Evolutionary conservation across 1,140 invertebrate species (phyloP).

Genomic region (Arion vulgaris): DNA sequence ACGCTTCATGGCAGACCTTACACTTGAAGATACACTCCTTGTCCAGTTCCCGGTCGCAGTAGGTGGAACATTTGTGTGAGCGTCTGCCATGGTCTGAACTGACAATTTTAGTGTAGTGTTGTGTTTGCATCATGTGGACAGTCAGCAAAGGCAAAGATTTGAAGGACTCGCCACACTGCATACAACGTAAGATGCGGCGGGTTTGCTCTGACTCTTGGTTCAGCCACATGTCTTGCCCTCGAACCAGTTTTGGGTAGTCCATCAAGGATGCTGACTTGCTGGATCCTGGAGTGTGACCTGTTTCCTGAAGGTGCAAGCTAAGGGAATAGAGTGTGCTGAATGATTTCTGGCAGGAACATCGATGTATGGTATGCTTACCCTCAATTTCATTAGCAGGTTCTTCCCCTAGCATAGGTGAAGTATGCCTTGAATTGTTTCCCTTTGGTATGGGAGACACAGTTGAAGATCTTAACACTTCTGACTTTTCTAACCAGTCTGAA

Average conservation of each 20-base stretch:
- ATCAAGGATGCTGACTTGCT: constrained; percentile 58
- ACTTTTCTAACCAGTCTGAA: constrained; percentile 15
- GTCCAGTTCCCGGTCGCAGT: constrained; percentile 65
- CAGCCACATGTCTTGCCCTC: constrained; percentile 98
- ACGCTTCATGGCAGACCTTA: constrained; percentile 97
- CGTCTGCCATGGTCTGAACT: constrained; percentile 67
- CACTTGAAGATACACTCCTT: constrained; percentile 82
- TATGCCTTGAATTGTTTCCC: neutral
- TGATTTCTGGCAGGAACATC: constrained; percentile 65
- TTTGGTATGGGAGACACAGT: constrained; percentile 5
- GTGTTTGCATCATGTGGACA: constrained; percentile 98
- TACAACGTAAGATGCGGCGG: constrained; percentile 96
- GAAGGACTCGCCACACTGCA: constrained; percentile 99
- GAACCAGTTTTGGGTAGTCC: constrained; percentile 84
- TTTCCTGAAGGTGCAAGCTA: constrained; percentile 69
- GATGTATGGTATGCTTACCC: constrained; percentile 62
- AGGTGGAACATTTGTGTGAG: constrained; percentile 66
- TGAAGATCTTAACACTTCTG: neutral
- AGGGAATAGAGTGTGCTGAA: constrained; percentile 64
- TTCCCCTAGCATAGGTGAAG: constrained; percentile 17
- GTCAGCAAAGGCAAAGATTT: constrained; percentile 95
- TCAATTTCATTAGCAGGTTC: constrained; percentile 4
- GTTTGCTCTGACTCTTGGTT: constrained; percentile 98
- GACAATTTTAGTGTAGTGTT: constrained; percentile 92
- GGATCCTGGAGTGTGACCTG: constrained; percentile 61